Evolutionary conservation across 2,797 vertebrate species (phyloP), one percentile per base, ranked within the genome.

Genomic region (Mastacembelus armatus): DNA sequence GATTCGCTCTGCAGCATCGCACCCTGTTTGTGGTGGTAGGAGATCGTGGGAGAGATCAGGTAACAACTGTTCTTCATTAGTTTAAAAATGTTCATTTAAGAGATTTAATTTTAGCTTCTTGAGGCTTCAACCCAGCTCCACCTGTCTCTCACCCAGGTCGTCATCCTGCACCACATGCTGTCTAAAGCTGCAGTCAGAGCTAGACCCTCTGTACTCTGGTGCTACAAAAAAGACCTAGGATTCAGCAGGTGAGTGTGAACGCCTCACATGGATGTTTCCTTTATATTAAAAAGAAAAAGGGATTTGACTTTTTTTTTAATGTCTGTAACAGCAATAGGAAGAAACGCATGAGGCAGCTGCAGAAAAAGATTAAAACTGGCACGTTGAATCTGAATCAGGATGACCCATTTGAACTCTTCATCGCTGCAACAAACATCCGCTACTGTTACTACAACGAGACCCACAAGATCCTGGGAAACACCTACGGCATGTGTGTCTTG

Each of bases 371-470:
- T 7, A 97, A 98, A 89, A 97, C 94, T 0, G 98, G 98, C 4
- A 97, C 95, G 0, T 32, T 99, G 76, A 97, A 95, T 77, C 81
- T 99, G 30, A 98, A 94, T 47, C 95, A 98, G 1, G 98, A 99
- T 1, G 97, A 99, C 66, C 98, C 98, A 0, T 99, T 99, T 10
- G 98, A 99, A 60, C 92, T 99, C 19, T 99, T 99, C 19, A 70
- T 99, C 2, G 98, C 97, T 0, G 97, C 98, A 1, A 99, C 98
- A 11, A 99, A 96, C 90, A 99, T 99, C 79, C 96, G 98, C 32
- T 99, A 99, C 85, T 99, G 98, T 87, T 99, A 99, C 89, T 99
- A 99, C 92, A 99, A 95, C 0, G 98, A 99, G 80, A 99, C 97
- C 0, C 98, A 99, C 60, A 99, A 99, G 89, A 97, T 99, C 77